phyloP scores from a whole-genome alignment of 2,113 vertebrate species.

The Rhea americana region DNA sequence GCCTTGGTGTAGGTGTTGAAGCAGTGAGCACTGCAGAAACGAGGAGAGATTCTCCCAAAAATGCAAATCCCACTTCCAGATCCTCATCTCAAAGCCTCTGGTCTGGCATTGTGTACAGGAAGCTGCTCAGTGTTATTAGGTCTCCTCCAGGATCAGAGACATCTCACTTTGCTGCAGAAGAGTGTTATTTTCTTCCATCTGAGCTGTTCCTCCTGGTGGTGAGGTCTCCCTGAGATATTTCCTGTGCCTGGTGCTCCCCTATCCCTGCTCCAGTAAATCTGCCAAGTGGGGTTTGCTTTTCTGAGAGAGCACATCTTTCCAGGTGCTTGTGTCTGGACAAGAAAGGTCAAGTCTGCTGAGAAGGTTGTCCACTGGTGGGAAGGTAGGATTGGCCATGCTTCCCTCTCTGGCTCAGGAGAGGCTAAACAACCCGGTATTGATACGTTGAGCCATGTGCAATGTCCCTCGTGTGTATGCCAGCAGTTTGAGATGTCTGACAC shows the following conservation, averaged over 20 bases:
- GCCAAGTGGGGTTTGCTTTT: neutral
- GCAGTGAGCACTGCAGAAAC: neutral
- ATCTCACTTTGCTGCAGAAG: rapidly evolving
- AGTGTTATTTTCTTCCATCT: neutral
- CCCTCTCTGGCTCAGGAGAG: neutral
- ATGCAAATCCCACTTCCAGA: neutral
- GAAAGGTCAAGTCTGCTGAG: neutral
- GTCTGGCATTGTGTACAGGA: rapidly evolving
- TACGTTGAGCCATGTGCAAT: rapidly evolving
- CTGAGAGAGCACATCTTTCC: neutral
- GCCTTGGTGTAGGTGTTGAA: neutral
- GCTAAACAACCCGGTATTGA: rapidly evolving
- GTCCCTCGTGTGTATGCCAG: rapidly evolving
- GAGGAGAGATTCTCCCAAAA: neutral
- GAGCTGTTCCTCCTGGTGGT: neutral
- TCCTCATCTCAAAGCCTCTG: neutral
- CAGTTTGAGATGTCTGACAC: rapidly evolving
- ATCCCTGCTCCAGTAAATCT: neutral
- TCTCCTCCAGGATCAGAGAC: neutral
- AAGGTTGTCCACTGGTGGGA: neutral
- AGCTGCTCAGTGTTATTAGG: neutral
- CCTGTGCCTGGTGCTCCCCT: rapidly evolving
- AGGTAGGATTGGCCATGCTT: rapidly evolving
- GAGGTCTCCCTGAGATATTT: neutral
- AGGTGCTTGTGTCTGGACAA: neutral